Evolutionary conservation across 2,113 vertebrate genomes (phyloP), one percentile per base, ranked within the genome.

Genomic region (Melanerpes aurifrons): DNA sequence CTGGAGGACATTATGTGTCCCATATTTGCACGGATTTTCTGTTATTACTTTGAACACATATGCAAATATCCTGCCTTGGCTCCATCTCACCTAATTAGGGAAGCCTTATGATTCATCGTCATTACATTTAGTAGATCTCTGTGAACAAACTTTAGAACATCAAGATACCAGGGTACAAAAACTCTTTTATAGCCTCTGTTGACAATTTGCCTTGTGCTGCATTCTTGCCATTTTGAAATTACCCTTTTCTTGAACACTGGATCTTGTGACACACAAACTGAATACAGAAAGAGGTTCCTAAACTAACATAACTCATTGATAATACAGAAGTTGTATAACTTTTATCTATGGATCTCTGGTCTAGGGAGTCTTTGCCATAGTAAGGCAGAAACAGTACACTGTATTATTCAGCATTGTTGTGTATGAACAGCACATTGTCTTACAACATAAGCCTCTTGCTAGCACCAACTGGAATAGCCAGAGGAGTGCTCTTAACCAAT

Each of bases 161-260:
- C 91, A 78, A 40, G 80, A 87, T 94, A 92, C 50, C 75, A 82
- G 28, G 48, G 45, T 73, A 96, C 86, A 94, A 92, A 90, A 89
- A 76, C 37, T 91, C 84, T 87, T 92, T 92, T 72, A 82, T 58
- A 71, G 8, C 14, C 10, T 85, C 77, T 15, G 43, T 92, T 90
- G 54, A 78, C 59, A 75, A 63, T 8, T 64, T 28, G 20, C 21
- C 62, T 93, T 86, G 63, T 82, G 24, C 47, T 89, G 78, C 71
- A 67, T 92, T 95, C 84, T 91, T 95, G 76, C 70, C 79, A 72
- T 96, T 95, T 92, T 62, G 66, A 82, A 91, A 75, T 83, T 57
- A 86, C 54, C 69, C 32, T 81, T 83, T 29, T 64, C 31, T 85
- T 83, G 72, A 89, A 63, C 18, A 16, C 15, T 57, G 63, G 43